A percentile compares a stretch with the other conserved stretches of the same genome.
These are phyloP conservation scores for Patella depressa DNA, from an alignment of 2,888 invertebrate species.

Conservation along the genomic window DNA sequence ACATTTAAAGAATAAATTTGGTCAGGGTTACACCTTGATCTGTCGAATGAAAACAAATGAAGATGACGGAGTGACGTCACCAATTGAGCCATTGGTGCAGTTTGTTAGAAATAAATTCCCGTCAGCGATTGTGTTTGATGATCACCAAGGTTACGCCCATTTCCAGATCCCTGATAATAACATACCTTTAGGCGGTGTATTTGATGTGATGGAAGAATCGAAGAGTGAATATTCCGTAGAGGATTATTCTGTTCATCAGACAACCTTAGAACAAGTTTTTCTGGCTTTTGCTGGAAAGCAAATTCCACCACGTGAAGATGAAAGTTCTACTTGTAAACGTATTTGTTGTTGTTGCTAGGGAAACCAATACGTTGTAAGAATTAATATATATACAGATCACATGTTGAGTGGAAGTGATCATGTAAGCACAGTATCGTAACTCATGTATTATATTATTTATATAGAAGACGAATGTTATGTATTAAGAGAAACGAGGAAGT, in stretches of 20 bases:
- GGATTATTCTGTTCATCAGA: constrained; percentile 70
- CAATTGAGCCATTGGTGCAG: constrained; percentile 44
- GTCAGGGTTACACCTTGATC: constrained; percentile 79
- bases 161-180: constrained; percentile 65
- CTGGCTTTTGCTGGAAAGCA: constrained; percentile 71
- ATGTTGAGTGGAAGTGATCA: no score
- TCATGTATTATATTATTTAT: no score
- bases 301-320: constrained; percentile 42
- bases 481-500: no score
- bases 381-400: no score
- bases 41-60: constrained; percentile 67
- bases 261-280: constrained; percentile 71
- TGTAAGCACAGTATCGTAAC: no score
- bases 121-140: constrained; percentile 78
- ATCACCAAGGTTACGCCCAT: constrained; percentile 75
- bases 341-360: constrained; percentile 30
- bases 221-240: constrained; percentile 57
- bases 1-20: constrained; percentile 81
- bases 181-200: constrained; percentile 67
- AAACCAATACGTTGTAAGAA: no score
- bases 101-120: constrained; percentile 75
- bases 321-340: constrained; percentile 13
- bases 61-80: constrained; percentile 39
- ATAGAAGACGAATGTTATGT: no score
- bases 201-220: constrained; percentile 66